Conservation (phyloP, 2,113 vertebrate genomes). For the Sminthopsis crassicaudata region DNA sequence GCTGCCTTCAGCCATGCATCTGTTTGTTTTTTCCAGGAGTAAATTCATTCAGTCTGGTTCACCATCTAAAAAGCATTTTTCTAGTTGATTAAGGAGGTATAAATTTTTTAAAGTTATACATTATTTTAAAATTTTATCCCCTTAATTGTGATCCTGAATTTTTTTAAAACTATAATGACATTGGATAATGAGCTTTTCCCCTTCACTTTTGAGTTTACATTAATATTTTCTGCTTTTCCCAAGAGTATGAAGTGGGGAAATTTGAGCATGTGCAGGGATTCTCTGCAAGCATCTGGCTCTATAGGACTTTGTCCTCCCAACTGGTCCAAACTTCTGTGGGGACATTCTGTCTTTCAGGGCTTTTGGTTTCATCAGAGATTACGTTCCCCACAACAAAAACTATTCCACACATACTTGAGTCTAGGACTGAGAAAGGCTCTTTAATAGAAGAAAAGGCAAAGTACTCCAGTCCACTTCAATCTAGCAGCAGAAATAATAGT, state of each 20-base stretch:
- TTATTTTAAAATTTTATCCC: neutral
- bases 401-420: neutral
- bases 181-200: neutral
- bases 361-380: neutral
- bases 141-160: neutral
- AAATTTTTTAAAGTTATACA: neutral
- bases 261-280: neutral
- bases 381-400: neutral
- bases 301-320: neutral
- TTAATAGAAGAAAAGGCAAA: neutral
- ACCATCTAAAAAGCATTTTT: neutral
- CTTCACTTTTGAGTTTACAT: neutral
- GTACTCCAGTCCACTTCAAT: neutral
- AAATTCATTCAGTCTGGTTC: neutral
- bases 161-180: neutral
- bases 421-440: neutral
- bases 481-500: neutral
- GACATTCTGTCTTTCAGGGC: neutral
- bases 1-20: neutral
- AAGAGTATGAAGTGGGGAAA: neutral
- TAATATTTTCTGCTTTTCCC: neutral
- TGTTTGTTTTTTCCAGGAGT: neutral
- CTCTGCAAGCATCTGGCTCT: neutral
- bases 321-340: neutral
- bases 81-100: neutral